These are phyloP conservation scores for Nephrotoma appendiculata DNA, from an alignment of 2,888 invertebrate genomes.

Conservation along the genomic window DNA sequence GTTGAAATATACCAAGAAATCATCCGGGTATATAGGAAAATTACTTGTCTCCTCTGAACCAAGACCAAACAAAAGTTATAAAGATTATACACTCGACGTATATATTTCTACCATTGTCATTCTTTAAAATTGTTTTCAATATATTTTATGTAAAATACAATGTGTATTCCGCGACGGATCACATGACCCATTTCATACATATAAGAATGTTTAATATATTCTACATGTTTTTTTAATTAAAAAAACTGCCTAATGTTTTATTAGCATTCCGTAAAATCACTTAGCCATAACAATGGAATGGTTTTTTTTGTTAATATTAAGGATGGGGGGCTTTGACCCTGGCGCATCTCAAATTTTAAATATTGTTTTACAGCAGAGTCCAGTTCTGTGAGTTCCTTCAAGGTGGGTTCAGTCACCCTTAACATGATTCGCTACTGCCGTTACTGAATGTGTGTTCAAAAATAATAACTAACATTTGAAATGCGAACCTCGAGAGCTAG, in stretches of 20 bases:
- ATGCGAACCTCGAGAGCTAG: no score
- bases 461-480: no score
- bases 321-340: no score
- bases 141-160: no score
- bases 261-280: background rate
- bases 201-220: background rate
- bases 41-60: constrained; percentile 3
- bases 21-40: background rate
- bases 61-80: background rate
- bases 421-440: no score
- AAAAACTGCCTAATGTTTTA: background rate
- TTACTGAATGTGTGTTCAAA: no score
- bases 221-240: background rate
- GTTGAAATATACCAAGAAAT: background rate
- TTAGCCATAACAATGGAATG: background rate
- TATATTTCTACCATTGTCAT: background rate
- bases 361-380: no score
- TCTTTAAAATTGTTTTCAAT: background rate
- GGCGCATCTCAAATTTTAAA: no score
- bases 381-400: no score
- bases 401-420: no score
- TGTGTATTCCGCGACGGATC: background rate
- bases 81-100: background rate
- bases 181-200: background rate
- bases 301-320: background rate